Evolutionary conservation across 2,888 invertebrate genomes (phyloP).

Genomic region (Dynastes maya): DNA sequence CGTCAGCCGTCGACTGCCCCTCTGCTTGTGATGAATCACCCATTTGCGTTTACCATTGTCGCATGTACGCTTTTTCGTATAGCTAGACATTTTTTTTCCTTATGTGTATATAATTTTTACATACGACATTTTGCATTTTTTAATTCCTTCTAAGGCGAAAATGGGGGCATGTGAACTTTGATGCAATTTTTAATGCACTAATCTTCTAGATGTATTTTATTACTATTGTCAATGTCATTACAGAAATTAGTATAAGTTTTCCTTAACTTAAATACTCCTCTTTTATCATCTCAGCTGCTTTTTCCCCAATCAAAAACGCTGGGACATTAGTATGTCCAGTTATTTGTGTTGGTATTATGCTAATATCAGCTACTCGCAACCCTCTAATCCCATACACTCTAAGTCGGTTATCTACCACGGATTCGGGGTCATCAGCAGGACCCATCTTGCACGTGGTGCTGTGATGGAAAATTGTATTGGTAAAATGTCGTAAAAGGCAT

Average conservation of each 20-base stretch:
- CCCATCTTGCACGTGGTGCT: slow-evolving; percentile 76
- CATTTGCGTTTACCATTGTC: no score
- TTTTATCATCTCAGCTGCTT: slow-evolving; percentile 73
- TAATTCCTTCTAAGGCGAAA: no score
- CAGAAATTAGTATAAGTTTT: neutral
- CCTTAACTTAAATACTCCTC: slow-evolving; percentile 67
- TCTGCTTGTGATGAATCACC: no score
- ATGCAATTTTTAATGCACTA: no score
- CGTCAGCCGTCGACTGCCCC: no score
- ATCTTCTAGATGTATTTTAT: slow-evolving; percentile 66
- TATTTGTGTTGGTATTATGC: slow-evolving; percentile 73
- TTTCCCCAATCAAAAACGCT: slow-evolving; percentile 74
- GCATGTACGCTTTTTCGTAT: no score
- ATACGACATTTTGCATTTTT: no score
- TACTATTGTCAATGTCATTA: slow-evolving; percentile 61
- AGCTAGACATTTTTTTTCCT: no score
- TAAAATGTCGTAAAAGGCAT: slow-evolving; percentile 70
- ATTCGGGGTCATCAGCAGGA: slow-evolving; percentile 70
- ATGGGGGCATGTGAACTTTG: no score
- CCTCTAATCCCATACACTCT: slow-evolving; percentile 72
- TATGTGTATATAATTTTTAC: no score
- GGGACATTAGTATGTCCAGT: slow-evolving; percentile 73
- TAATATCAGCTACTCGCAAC: slow-evolving; percentile 74
- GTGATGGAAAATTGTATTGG: slow-evolving; percentile 72
- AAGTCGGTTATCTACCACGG: slow-evolving; percentile 74